Percentiles rank a stretch among this genome's conserved stretches.
phyloP scores from a whole-genome alignment of 2,113 vertebrate genomes.

The Elephas maximus region DNA sequence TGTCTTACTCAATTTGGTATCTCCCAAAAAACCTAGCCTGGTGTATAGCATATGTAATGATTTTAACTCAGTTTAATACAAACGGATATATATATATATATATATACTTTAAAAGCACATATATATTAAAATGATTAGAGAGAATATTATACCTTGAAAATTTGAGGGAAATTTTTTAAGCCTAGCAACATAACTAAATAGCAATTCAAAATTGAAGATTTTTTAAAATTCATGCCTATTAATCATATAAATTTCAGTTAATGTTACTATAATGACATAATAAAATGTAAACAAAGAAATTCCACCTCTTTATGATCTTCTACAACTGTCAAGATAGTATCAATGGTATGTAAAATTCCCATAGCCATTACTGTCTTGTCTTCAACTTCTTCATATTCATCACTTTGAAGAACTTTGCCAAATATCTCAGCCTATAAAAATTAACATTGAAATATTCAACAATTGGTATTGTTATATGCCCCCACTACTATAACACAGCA shows the following conservation, averaged over 20 bases:
- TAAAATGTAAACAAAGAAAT: constrained; percentile 15
- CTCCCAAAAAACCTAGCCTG: background rate
- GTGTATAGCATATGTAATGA: background rate
- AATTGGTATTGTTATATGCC: background rate
- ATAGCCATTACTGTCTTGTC: constrained; percentile 99
- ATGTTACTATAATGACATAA: background rate
- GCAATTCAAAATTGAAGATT: constrained; percentile 5
- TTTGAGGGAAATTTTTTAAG: constrained; percentile 23
- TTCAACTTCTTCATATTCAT: constrained; percentile 97
- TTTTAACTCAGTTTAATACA: background rate
- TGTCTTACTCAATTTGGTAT: background rate
- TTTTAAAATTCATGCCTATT: constrained; percentile 25
- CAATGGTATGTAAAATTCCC: constrained; percentile 97
- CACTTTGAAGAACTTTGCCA: constrained; percentile 96
- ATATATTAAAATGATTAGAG: background rate
- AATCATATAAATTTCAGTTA: constrained; percentile 16
- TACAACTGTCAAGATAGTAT: constrained; percentile 97
- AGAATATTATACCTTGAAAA: background rate
- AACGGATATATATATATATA: background rate
- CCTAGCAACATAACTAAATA: background rate
- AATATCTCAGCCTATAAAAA: constrained; percentile 96
- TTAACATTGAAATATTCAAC: constrained; percentile 21
- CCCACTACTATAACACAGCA: background rate
- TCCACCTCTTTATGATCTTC: constrained; percentile 97
- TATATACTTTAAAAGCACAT: background rate